These are phyloP conservation scores for Chrysolina oricalcia DNA, from an alignment of 2,888 invertebrate genomes.

Conservation along the genomic window DNA sequence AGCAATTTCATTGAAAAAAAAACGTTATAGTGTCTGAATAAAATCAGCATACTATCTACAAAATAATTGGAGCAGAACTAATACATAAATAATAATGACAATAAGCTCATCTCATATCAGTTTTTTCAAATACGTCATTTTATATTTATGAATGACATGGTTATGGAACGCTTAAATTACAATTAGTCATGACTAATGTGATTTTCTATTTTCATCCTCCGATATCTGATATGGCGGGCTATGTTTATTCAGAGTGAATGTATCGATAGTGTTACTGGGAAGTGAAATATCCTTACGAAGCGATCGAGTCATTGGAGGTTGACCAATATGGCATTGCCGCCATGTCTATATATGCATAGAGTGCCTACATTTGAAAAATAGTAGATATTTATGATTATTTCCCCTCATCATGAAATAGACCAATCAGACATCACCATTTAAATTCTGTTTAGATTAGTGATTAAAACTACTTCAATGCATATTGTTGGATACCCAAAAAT, in stretches of 20 bases:
- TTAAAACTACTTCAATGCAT: no score
- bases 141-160: slow-evolving; percentile 13
- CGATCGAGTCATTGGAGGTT: background rate
- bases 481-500: no score
- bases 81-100: background rate
- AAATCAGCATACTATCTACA: background rate
- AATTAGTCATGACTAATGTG: slow-evolving; percentile 28
- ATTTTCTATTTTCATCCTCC: slow-evolving; percentile 20
- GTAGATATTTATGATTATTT: no score
- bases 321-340: no score
- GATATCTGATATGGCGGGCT: slow-evolving; percentile 18
- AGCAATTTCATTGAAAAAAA: no score
- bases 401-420: no score
- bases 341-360: no score
- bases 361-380: no score
- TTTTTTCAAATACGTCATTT: background rate
- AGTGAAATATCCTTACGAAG: background rate
- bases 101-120: slow-evolving; percentile 5
- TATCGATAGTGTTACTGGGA: slow-evolving; percentile 7
- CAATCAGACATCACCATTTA: no score
- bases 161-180: slow-evolving; percentile 9
- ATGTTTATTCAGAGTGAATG: slow-evolving; percentile 18
- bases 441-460: no score
- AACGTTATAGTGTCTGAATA: no score
- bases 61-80: slow-evolving; percentile 9